These are phyloP conservation scores for Chlorodrepanis virens DNA, from an alignment of 2,113 vertebrate species.

Conservation along the genomic window DNA sequence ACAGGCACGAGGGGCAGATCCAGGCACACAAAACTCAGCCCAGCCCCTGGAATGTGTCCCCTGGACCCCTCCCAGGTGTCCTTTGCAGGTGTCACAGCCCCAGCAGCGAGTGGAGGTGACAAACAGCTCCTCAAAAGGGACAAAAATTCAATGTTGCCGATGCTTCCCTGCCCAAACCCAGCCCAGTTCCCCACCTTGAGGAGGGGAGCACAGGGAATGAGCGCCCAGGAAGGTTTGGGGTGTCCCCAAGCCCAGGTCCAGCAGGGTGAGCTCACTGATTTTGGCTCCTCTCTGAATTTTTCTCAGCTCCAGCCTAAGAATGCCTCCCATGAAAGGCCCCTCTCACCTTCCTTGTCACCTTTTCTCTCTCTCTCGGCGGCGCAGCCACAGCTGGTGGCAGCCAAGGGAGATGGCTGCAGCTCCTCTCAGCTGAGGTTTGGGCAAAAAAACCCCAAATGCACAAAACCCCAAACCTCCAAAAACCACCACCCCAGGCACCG, in stretches of 20 bases:
- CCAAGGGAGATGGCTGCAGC: background rate
- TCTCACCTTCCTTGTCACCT: background rate
- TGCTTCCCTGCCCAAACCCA: background rate
- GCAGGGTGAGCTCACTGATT: background rate
- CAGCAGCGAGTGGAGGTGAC: background rate
- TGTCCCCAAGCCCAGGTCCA: background rate
- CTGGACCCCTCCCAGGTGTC: accelerated
- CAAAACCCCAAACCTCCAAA: constrained; percentile 9
- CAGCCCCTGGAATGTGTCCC: background rate
- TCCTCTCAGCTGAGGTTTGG: constrained; percentile 23
- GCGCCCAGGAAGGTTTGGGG: background rate
- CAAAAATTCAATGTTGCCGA: background rate
- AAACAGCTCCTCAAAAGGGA: background rate
- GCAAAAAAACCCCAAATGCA: background rate
- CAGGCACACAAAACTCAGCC: background rate
- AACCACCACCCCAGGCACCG: no score
- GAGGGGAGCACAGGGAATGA: background rate
- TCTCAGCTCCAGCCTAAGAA: background rate
- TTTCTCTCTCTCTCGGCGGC: background rate
- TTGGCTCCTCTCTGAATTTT: background rate
- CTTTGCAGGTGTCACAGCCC: background rate
- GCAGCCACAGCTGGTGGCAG: background rate
- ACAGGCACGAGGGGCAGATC: background rate
- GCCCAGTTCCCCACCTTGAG: background rate
- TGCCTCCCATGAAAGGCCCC: background rate